Evolutionary conservation across 2,113 vertebrate species (phyloP).

Genomic region (Paralichthys olivaceus): DNA sequence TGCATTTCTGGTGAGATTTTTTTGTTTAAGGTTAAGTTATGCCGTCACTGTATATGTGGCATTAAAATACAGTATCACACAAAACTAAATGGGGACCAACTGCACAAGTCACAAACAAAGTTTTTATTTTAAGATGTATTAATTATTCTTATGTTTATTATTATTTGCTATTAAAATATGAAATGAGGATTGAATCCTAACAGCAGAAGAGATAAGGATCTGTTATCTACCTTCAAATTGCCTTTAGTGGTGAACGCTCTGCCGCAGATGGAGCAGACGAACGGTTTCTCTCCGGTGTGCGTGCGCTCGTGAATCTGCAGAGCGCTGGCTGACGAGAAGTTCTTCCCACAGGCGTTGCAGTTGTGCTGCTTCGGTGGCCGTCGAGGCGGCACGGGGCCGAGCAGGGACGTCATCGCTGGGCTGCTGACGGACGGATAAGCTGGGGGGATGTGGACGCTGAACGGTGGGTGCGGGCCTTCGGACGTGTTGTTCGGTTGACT

Average conservation of each 20-base stretch:
- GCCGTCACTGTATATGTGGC: too few species aligned
- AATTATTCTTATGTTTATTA: too few species aligned
- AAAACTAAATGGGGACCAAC: too few species aligned
- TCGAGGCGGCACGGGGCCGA: constrained; percentile 87
- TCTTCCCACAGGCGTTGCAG: constrained; percentile 96
- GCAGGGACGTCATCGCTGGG: constrained; percentile 88
- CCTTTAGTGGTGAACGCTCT: constrained; percentile 99
- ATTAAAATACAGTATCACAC: too few species aligned
- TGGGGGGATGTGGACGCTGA: constrained; percentile 87
- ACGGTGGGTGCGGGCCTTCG: constrained; percentile 86
- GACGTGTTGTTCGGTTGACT: constrained; percentile 85
- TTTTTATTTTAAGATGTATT: too few species aligned
- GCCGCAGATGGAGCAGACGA: constrained; percentile 96
- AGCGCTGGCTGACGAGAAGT: constrained; percentile 98
- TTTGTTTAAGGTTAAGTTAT: too few species aligned
- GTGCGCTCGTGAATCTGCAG: constrained; percentile 99
- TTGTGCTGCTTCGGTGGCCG: constrained; percentile 97
- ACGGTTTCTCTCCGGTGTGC: constrained; percentile 98
- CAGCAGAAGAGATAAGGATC: background rate
- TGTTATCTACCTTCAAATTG: constrained; percentile 92
- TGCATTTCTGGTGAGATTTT: too few species aligned
- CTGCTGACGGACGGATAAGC: constrained; percentile 86
- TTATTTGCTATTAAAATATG: too few species aligned
- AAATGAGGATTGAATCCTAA: background rate
- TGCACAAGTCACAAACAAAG: too few species aligned